Percentiles rank a stretch among this genome's conserved stretches.
Evolutionary conservation across 2,888 invertebrate species (phyloP).

Genomic region (Tipula vernalis): DNA sequence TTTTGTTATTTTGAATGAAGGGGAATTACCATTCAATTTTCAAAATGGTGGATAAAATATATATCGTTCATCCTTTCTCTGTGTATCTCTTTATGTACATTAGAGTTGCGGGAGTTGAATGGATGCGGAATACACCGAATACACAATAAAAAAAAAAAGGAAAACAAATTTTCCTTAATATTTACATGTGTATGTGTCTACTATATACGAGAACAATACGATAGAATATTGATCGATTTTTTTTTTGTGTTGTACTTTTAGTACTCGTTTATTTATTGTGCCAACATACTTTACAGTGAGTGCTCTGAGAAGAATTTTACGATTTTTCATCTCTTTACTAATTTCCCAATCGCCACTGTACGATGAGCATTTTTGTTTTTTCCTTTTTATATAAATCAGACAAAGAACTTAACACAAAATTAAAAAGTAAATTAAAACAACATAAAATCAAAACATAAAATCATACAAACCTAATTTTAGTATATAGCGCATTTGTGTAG

Average conservation of each 20-base stretch:
- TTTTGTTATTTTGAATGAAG: neutral
- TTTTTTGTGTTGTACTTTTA: neutral
- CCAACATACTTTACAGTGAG: neutral
- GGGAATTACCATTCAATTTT: neutral
- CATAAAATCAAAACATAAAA: neutral
- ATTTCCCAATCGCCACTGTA: neutral
- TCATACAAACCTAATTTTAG: neutral
- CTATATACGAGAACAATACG: constrained; percentile 5
- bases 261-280: neutral
- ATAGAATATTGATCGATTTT: constrained; percentile 8
- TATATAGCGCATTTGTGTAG: neutral
- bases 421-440: neutral
- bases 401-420: neutral
- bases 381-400: neutral
- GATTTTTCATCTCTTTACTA: neutral
- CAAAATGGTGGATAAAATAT: neutral
- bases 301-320: neutral
- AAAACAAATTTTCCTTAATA: neutral
- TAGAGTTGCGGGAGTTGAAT: neutral
- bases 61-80: neutral
- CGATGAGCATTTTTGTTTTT: neutral
- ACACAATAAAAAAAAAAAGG: neutral
- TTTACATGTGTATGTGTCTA: neutral
- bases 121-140: neutral
- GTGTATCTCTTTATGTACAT: neutral